A percentile compares a stretch with the other conserved stretches of the same genome.
These are phyloP conservation scores for Sylvilagus floridanus DNA, from an alignment of 2,797 vertebrate genomes.

Conservation along the genomic window DNA sequence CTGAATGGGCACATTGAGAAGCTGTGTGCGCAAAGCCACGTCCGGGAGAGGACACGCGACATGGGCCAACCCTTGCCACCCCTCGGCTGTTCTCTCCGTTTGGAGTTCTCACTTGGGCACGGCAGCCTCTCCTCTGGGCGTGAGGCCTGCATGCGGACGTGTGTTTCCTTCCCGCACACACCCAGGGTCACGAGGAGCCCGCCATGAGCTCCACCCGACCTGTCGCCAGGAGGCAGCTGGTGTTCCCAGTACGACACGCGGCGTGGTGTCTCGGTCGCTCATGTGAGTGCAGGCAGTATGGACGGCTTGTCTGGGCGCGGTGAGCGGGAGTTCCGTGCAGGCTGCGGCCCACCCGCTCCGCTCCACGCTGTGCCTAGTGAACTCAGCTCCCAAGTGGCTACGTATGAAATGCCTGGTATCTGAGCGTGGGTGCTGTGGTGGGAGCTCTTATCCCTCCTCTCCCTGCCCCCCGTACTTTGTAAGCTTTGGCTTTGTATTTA, in stretches of 20 bases:
- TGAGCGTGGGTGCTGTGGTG: too few species aligned
- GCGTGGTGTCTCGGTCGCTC: too few species aligned
- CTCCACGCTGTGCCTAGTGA: fast-evolving
- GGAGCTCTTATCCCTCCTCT: neutral
- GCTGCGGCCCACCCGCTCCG: fast-evolving
- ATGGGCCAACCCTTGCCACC: neutral
- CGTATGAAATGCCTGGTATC: neutral
- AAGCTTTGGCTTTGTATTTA: neutral
- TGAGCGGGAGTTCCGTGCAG: too few species aligned
- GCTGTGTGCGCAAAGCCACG: neutral
- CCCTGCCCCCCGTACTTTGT: too few species aligned
- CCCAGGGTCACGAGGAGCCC: neutral
- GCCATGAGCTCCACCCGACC: too few species aligned
- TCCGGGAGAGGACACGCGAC: neutral
- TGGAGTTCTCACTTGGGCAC: too few species aligned
- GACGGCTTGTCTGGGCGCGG: neutral
- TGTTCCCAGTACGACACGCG: too few species aligned
- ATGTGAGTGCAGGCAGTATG: too few species aligned
- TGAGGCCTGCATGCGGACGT: neutral
- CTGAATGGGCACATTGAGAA: neutral
- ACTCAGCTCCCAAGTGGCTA: neutral
- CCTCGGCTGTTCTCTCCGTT: fast-evolving
- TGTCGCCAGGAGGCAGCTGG: too few species aligned
- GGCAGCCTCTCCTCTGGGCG: neutral
- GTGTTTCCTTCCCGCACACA: too few species aligned